phyloP scores from a whole-genome alignment of 2,888 invertebrate species.

The Pristionchus maxplancki region DNA sequence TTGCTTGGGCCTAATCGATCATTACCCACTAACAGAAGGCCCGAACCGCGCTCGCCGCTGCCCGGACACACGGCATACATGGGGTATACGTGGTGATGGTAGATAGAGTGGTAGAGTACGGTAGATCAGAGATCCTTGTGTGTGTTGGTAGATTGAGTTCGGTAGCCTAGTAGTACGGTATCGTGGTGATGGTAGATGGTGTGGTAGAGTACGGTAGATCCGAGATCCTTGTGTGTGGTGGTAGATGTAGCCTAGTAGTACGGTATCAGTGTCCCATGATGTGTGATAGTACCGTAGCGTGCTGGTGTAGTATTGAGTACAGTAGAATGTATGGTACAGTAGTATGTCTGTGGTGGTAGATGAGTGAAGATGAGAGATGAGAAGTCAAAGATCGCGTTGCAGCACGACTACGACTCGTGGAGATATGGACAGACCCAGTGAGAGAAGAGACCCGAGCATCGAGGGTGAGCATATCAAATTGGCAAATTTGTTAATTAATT shows the following conservation, averaged over 20 bases:
- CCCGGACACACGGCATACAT: background rate
- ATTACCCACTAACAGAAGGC: background rate
- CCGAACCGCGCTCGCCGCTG: background rate
- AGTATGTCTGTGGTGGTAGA: background rate
- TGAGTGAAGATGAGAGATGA: background rate
- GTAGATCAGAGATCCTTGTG: too few species aligned
- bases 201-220: background rate
- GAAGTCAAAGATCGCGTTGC: background rate
- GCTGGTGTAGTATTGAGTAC: too few species aligned
- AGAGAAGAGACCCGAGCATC: background rate
- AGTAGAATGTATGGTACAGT: background rate
- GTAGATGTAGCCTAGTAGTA: background rate
- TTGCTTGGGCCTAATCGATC: background rate
- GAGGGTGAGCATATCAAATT: constrained; percentile 6
- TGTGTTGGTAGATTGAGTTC: too few species aligned
- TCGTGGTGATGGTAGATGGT: background rate
- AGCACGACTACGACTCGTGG: background rate
- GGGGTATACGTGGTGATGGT: background rate
- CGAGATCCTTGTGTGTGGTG: too few species aligned
- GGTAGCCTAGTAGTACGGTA: background rate
- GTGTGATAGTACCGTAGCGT: background rate
- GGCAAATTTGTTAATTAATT: background rate
- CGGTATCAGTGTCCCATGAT: too few species aligned
- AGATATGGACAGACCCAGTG: constrained; percentile 1
- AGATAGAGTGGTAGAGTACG: background rate